Evolutionary conservation across 2,113 vertebrate genomes (phyloP).

Genomic region (Macquaria ambigua): DNA sequence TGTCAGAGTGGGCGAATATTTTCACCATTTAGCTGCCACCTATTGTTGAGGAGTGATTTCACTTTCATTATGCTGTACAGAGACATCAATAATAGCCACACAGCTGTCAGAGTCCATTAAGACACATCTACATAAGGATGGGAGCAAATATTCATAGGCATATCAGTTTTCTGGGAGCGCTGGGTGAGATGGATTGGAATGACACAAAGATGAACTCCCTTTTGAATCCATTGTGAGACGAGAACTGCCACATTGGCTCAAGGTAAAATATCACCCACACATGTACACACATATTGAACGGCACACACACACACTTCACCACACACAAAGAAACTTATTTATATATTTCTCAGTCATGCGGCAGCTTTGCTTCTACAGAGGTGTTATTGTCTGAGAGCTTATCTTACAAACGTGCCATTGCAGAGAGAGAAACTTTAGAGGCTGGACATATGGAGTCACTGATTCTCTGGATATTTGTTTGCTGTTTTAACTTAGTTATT

Average conservation of each 20-base stretch:
- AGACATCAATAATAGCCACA: slow-evolving; percentile 81
- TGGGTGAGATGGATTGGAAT: slow-evolving; percentile 75
- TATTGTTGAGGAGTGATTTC: slow-evolving; percentile 81
- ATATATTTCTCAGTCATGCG: slow-evolving; percentile 38
- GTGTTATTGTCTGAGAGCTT: slow-evolving; percentile 26
- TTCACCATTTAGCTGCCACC: slow-evolving; percentile 78
- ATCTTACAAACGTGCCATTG: slow-evolving; percentile 30
- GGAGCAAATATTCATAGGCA: slow-evolving; percentile 73
- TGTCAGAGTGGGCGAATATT: slow-evolving; percentile 79
- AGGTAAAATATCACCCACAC: slow-evolving; percentile 70
- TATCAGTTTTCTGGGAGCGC: slow-evolving; percentile 73
- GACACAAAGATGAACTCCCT: slow-evolving; percentile 74
- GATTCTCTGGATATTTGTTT: slow-evolving; percentile 1
- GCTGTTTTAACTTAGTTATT: not conserved
- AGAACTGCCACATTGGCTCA: slow-evolving; percentile 66
- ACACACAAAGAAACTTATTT: slow-evolving; percentile 22
- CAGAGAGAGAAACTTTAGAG: slow-evolving; percentile 11
- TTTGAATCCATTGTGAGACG: slow-evolving; percentile 71
- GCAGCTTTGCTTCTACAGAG: slow-evolving; percentile 15
- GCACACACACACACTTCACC: not conserved
- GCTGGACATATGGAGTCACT: not conserved
- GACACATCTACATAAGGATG: slow-evolving; percentile 77
- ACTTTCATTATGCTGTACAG: slow-evolving; percentile 79
- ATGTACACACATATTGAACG: slow-evolving; percentile 28
- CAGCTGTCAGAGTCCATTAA: slow-evolving; percentile 83